Base-by-base conservation (phyloP, 2,888 invertebrate species). In the Nipponacmea schrenckii region DNA sequence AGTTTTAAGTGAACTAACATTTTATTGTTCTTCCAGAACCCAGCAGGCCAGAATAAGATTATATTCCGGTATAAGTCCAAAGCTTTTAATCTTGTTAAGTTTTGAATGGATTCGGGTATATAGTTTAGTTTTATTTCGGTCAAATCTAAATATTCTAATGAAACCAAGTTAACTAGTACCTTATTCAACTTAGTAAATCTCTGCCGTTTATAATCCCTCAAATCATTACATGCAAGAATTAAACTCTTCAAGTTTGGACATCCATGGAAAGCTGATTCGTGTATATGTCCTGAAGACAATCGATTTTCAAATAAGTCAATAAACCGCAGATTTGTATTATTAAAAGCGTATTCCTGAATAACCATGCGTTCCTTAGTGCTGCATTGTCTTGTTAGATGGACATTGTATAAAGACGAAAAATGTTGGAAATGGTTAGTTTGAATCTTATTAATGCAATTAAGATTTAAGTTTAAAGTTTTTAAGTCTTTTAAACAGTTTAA, bases 401-500 rank as follows among this genome's bases (percentile, higher is more conserved):
- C 17, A 1, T 2, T n/a, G 20, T 17, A 17, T 50, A 68, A 17
- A 20, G 20, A 56, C n/a, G 50, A 12, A 0, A 68, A 27, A 17
- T 17, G 8, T 12, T 50, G 62, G 56, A 68, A 68, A 26, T n/a
- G 39, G 39, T 62, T 20, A 15, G 68, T 56, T 31, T 63, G 5
- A 7, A 69, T 62, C 2, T 12, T 17, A 27, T 14, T 26, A n/a
- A 69, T 63, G 15, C 45, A 46, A 44, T 63, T 69, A 2, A 15
- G 39, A 31, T 17, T 63, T 15, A 69, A 26, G 17, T 45, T 62
- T 17, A 69, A 26, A 44, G 10, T 15, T 12, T 46, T 46, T 26
- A 63, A n/a, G 2, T 63, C 10, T 63, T 62, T 27, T 26, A 69
- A 46, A 14, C 68, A 69, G 44, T 24, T 63, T 20, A 44, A 69